phyloP scores from a whole-genome alignment of 2,888 invertebrate species.

The Dolomedes plantarius region DNA sequence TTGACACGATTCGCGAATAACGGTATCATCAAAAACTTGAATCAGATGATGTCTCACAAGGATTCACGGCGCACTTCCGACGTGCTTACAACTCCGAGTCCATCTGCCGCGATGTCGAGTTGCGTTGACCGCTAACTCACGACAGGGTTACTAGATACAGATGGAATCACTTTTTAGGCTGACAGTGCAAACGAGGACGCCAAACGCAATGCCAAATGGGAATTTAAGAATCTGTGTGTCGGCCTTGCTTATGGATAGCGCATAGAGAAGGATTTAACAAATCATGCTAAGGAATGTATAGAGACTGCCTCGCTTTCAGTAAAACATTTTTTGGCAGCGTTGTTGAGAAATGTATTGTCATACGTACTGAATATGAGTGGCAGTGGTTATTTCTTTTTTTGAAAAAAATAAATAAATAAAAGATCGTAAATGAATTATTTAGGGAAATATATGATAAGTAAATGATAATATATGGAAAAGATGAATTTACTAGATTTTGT shows the following conservation, averaged over 20 bases:
- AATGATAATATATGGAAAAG: too few species aligned
- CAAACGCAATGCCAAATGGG: not conserved
- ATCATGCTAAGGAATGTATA: too few species aligned
- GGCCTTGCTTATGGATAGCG: not conserved
- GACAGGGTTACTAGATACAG: slow-evolving; percentile 44
- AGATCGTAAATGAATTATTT: too few species aligned
- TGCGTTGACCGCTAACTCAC: slow-evolving; percentile 52
- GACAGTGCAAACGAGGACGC: not conserved
- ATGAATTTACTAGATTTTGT: too few species aligned
- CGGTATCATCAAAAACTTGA: not conserved
- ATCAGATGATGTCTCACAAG: not conserved
- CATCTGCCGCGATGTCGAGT: slow-evolving; percentile 40
- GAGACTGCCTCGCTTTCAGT: too few species aligned
- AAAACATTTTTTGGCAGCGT: too few species aligned
- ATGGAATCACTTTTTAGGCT: not conserved
- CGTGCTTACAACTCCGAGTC: slow-evolving; percentile 10
- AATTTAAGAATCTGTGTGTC: not conserved
- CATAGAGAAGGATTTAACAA: not conserved
- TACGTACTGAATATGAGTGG: too few species aligned
- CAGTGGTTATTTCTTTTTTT: too few species aligned
- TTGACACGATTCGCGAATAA: not conserved
- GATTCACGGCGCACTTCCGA: not conserved
- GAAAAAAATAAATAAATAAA: too few species aligned
- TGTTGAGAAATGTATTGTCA: too few species aligned
- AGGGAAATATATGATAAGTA: too few species aligned